These are phyloP conservation scores for Okamejei kenojei DNA, from an alignment of 2,797 vertebrate species.

Conservation along the genomic window DNA sequence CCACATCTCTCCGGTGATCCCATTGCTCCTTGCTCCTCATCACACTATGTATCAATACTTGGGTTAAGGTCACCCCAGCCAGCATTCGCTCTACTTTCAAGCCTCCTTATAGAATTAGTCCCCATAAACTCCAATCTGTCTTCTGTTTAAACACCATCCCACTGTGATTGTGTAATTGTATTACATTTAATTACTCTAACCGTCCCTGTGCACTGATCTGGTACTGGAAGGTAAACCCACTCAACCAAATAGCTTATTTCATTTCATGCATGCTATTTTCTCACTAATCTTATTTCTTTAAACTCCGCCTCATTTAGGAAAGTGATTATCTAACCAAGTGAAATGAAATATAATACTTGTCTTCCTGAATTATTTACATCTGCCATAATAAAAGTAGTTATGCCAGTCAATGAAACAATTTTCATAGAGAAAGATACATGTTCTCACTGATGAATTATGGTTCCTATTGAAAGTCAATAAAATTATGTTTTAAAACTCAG, in stretches of 20 bases:
- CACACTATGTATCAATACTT: not conserved
- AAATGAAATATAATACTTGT: conserved; percentile 8
- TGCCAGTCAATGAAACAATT: not conserved
- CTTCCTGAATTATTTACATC: not conserved
- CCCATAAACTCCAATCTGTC: not conserved
- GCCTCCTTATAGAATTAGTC: not conserved
- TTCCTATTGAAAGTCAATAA: not conserved
- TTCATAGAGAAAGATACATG: not conserved
- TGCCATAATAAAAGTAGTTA: not conserved
- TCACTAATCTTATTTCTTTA: not conserved
- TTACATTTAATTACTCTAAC: not conserved
- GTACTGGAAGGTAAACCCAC: not conserved
- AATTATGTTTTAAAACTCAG: not conserved
- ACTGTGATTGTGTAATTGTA: not conserved
- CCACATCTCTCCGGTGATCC: not conserved
- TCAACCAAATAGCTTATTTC: conserved; percentile 11
- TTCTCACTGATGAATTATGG: conserved; percentile 8
- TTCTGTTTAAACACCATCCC: not conserved
- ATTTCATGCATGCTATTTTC: not conserved
- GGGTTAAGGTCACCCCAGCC: not conserved
- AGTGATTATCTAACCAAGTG: not conserved
- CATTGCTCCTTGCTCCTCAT: not conserved
- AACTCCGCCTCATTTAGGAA: not conserved
- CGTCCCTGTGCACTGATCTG: not conserved
- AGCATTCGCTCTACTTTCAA: not conserved